Evolutionary conservation across 2,113 vertebrate species (phyloP).

Genomic region (Cricetomys ansorgei): DNA sequence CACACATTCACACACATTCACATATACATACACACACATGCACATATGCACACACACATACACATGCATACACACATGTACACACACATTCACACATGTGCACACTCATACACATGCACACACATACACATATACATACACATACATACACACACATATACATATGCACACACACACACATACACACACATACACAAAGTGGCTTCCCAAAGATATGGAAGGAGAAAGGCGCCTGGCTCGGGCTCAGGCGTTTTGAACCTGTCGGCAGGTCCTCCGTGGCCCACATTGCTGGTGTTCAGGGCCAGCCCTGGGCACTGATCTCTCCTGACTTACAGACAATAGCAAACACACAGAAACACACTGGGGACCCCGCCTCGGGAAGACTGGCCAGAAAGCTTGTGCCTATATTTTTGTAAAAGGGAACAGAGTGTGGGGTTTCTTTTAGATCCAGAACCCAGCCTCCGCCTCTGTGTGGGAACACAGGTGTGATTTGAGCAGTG

Average conservation of each 20-base stretch:
- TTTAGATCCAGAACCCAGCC: not conserved
- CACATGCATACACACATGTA: not conserved
- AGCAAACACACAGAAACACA: not conserved
- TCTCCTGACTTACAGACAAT: not conserved
- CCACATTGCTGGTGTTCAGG: not conserved
- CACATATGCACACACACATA: too few species aligned
- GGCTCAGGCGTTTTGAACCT: not conserved
- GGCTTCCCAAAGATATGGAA: not conserved
- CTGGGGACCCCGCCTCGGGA: not conserved
- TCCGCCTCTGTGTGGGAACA: not conserved
- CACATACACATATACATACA: too few species aligned
- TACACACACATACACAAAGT: not conserved
- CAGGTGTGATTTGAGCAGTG: slow-evolving; percentile 8
- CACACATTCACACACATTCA: not conserved
- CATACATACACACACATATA: too few species aligned
- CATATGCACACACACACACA: not conserved
- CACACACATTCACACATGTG: not conserved
- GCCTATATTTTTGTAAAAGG: not conserved
- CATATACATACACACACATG: too few species aligned
- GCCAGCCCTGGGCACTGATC: not conserved
- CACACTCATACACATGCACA: too few species aligned
- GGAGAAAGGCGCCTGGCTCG: too few species aligned
- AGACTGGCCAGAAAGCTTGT: not conserved
- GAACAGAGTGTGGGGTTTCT: not conserved
- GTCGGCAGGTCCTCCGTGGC: not conserved